phyloP scores from a whole-genome alignment of 2,888 invertebrate genomes.

The Diaperis boleti region DNA sequence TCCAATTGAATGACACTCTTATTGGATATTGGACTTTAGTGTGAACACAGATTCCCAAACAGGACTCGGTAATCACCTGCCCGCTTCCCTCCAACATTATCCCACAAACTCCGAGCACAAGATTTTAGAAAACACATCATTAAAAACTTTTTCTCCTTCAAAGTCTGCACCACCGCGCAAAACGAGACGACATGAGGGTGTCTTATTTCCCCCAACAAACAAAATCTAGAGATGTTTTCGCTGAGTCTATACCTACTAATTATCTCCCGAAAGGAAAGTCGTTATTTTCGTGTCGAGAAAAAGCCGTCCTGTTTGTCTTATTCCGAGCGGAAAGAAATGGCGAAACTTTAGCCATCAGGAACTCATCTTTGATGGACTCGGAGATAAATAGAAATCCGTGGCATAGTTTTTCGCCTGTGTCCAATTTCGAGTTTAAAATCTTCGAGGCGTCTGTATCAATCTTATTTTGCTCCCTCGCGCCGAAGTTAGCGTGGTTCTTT shows the following conservation, averaged over 20 bases:
- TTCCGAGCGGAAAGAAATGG: no score
- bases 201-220: no score
- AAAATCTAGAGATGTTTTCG: no score
- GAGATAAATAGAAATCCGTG: slow-evolving; percentile 13
- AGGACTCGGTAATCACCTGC: neutral
- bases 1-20: no score
- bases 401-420: slow-evolving; percentile 19
- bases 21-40: no score
- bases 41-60: neutral
- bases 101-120: neutral
- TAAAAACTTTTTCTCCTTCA: slow-evolving; percentile 4
- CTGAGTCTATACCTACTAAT: no score
- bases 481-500: slow-evolving; percentile 2
- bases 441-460: slow-evolving; percentile 37
- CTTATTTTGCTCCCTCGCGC: slow-evolving; percentile 10
- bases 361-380: slow-evolving; percentile 23
- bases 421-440: slow-evolving; percentile 36
- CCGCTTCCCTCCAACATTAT: neutral
- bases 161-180: no score
- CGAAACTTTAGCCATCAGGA: slow-evolving; percentile 10
- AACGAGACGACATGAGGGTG: no score
- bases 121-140: slow-evolving; percentile 4
- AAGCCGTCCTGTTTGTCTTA: neutral
- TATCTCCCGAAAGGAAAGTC: no score
- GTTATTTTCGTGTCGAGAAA: neutral